Percentiles rank a stretch among this genome's conserved stretches.
These are phyloP conservation scores for Caranx ignobilis DNA, from an alignment of 2,113 vertebrate genomes.

Conservation along the genomic window DNA sequence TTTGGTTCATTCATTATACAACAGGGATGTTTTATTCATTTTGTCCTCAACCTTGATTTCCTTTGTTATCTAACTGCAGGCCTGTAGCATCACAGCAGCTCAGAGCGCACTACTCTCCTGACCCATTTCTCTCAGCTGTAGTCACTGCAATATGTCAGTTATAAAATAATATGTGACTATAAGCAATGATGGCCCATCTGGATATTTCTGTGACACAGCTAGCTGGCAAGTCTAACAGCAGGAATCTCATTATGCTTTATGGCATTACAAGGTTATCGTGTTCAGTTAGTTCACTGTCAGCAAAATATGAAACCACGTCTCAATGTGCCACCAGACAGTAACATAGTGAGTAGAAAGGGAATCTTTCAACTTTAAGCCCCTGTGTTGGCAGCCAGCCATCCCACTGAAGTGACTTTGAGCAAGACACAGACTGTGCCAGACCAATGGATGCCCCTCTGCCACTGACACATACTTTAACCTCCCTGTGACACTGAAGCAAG, in stretches of 20 bases:
- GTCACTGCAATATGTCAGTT: conserved; percentile 58
- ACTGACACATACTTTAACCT: background rate
- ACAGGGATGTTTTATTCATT: conserved; percentile 74
- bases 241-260: conserved; percentile 41
- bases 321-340: background rate
- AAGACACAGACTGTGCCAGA: conserved; percentile 3
- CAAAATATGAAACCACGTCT: conserved; percentile 8
- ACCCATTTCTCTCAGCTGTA: conserved; percentile 62
- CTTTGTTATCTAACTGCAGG: conserved; percentile 62
- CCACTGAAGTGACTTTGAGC: conserved; percentile 25
- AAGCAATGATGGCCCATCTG: conserved; percentile 50
- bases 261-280: conserved; percentile 22
- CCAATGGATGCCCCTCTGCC: background rate
- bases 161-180: conserved; percentile 51
- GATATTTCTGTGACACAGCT: conserved; percentile 33
- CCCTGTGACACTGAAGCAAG: background rate
- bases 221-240: conserved; percentile 41
- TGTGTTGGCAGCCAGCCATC: conserved; percentile 24
- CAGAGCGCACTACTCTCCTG: conserved; percentile 48
- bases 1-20: conserved; percentile 72
- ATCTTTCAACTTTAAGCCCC: conserved; percentile 6
- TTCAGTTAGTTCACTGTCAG: conserved; percentile 25
- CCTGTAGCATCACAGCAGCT: conserved; percentile 43
- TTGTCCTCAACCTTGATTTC: conserved; percentile 60
- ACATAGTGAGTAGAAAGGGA: conserved; percentile 16